These are phyloP conservation scores for Acleris sparsana DNA, from an alignment of 2,888 invertebrate genomes.

Conservation along the genomic window DNA sequence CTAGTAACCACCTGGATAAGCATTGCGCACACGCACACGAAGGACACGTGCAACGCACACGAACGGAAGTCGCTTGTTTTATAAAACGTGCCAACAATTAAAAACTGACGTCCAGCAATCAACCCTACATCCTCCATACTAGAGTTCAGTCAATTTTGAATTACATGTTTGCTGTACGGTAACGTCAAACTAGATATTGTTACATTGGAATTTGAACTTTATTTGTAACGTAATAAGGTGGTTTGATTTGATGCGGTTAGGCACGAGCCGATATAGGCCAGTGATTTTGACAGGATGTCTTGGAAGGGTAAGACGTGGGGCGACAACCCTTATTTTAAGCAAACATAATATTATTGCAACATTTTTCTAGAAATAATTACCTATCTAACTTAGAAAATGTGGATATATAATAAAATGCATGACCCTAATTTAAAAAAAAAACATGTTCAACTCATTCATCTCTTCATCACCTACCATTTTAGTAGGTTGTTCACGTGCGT, in stretches of 20 bases:
- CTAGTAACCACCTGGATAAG: constrained; percentile 10
- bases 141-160: neutral
- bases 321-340: neutral
- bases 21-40: constrained; percentile 3
- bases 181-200: too few species aligned
- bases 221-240: neutral
- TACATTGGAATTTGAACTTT: neutral
- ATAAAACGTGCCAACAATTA: neutral
- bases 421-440: too few species aligned
- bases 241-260: neutral
- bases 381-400: too few species aligned
- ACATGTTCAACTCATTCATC: too few species aligned
- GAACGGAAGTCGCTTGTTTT: constrained; percentile 7
- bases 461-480: too few species aligned
- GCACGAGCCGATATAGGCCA: constrained; percentile 6
- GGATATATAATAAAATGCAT: too few species aligned
- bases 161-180: too few species aligned
- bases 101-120: neutral
- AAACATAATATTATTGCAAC: too few species aligned
- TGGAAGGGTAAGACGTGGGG: neutral
- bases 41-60: constrained; percentile 14
- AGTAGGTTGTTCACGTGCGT: too few species aligned
- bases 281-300: constrained; percentile 15
- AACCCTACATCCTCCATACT: neutral
- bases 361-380: too few species aligned